A percentile compares a stretch with the other conserved stretches of the same genome.
Conservation (phyloP, 2,888 invertebrate species). For the Diaprepes abbreviatus region DNA sequence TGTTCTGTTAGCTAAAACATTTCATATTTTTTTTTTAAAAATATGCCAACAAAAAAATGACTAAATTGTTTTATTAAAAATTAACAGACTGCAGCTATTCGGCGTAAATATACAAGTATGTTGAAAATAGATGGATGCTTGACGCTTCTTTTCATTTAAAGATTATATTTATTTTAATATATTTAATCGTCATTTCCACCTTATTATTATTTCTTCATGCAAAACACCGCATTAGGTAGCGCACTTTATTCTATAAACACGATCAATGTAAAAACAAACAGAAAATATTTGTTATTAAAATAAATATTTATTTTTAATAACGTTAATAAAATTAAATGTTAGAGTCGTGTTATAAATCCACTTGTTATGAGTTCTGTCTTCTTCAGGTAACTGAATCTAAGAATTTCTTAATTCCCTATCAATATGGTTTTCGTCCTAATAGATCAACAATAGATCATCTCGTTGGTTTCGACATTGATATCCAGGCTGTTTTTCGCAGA, state of each 20-base stretch:
- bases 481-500: too few species aligned
- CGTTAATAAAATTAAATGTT: too few species aligned
- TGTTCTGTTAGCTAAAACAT: background rate
- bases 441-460: too few species aligned
- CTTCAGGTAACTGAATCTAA: too few species aligned
- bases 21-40: background rate
- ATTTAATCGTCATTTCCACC: background rate
- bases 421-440: too few species aligned
- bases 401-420: too few species aligned
- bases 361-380: too few species aligned
- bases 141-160: constrained; percentile 6
- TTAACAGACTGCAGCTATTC: constrained; percentile 42
- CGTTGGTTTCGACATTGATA: too few species aligned
- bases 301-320: too few species aligned
- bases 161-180: constrained; percentile 4
- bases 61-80: constrained; percentile 36
- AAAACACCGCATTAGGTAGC: constrained; percentile 1
- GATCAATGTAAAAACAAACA: too few species aligned
- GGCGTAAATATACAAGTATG: constrained; percentile 46
- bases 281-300: too few species aligned
- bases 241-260: background rate
- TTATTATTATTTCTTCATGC: background rate
- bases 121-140: constrained; percentile 36
- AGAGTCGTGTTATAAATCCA: too few species aligned
- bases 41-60: background rate